Evolutionary conservation across 2,797 vertebrate genomes (phyloP).

Genomic region (Neosalanx taihuensis): DNA sequence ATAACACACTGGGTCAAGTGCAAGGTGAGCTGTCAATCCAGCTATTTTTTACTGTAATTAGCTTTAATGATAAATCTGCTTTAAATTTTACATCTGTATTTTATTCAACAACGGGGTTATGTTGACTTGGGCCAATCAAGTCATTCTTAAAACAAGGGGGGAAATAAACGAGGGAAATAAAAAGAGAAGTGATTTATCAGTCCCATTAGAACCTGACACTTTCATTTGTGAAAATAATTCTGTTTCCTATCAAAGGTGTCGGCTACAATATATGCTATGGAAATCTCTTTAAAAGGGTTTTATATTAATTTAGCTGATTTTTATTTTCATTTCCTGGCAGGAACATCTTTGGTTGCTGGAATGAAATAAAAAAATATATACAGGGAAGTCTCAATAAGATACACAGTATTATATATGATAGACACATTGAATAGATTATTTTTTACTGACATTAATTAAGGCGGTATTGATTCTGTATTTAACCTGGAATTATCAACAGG

Average conservation of each 20-base stretch:
- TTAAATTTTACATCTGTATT: slow-evolving; percentile 51
- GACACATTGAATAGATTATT: not conserved
- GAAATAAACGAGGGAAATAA: slow-evolving; percentile 27
- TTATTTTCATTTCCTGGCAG: slow-evolving; percentile 69
- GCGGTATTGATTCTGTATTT: no score
- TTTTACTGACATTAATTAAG: no score
- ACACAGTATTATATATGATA: slow-evolving; percentile 26
- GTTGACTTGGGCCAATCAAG: slow-evolving; percentile 62
- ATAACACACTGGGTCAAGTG: slow-evolving; percentile 24
- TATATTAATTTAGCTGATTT: slow-evolving; percentile 47
- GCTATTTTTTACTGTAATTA: slow-evolving; percentile 49
- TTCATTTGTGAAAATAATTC: slow-evolving; percentile 65
- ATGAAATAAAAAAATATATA: slow-evolving; percentile 65
- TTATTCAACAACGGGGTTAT: slow-evolving; percentile 53
- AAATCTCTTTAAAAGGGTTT: slow-evolving; percentile 53
- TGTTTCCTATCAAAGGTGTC: slow-evolving; percentile 60
- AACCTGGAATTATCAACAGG: no score
- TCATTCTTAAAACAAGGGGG: slow-evolving; percentile 25
- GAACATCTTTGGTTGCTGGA: slow-evolving; percentile 28
- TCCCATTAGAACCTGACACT: slow-evolving; percentile 63
- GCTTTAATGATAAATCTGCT: slow-evolving; percentile 49
- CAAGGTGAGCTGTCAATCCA: slow-evolving; percentile 51
- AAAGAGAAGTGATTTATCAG: slow-evolving; percentile 60
- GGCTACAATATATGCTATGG: slow-evolving; percentile 51
- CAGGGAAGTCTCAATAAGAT: slow-evolving; percentile 40